phyloP scores from a whole-genome alignment of 2,113 vertebrate genomes.

The Ceyx cyanopectus region DNA sequence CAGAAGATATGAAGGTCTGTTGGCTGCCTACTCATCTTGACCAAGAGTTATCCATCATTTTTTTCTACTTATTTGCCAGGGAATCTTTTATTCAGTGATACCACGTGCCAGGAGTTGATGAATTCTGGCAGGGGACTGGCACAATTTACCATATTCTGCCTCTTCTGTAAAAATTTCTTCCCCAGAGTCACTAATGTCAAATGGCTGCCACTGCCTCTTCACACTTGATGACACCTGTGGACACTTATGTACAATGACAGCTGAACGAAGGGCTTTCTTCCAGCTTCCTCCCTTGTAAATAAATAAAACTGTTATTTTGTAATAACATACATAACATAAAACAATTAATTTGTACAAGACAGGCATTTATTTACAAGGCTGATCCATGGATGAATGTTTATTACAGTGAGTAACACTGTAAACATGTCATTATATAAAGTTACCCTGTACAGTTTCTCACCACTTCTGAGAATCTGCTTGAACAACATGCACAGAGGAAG shows the following conservation, averaged over 20 bases:
- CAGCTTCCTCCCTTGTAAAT: not conserved
- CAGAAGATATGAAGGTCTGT: not conserved
- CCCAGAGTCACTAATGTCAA: not conserved
- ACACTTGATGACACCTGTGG: slow-evolving; percentile 39
- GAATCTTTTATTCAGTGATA: not conserved
- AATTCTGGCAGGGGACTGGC: not conserved
- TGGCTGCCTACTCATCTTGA: not conserved
- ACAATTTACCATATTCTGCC: not conserved
- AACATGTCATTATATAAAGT: not conserved
- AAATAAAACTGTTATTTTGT: too few relatives aligned
- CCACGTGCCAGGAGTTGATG: not conserved
- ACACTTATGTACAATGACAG: slow-evolving; percentile 1
- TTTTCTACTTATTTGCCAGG: not conserved
- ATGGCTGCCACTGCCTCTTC: not conserved
- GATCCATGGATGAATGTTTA: not conserved
- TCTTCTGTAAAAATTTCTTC: not conserved
- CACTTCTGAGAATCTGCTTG: not conserved
- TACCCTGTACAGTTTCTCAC: not conserved
- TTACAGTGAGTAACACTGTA: not conserved
- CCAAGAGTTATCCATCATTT: not conserved
- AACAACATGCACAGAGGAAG: not conserved
- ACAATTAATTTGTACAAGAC: not conserved
- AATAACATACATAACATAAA: too few relatives aligned
- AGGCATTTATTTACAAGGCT: not conserved
- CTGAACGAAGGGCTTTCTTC: not conserved